A percentile compares a stretch with the other conserved stretches of the same genome.
Evolutionary conservation across 2,888 invertebrate genomes (phyloP).

Genomic region (Pseudeuparius sepicola): DNA sequence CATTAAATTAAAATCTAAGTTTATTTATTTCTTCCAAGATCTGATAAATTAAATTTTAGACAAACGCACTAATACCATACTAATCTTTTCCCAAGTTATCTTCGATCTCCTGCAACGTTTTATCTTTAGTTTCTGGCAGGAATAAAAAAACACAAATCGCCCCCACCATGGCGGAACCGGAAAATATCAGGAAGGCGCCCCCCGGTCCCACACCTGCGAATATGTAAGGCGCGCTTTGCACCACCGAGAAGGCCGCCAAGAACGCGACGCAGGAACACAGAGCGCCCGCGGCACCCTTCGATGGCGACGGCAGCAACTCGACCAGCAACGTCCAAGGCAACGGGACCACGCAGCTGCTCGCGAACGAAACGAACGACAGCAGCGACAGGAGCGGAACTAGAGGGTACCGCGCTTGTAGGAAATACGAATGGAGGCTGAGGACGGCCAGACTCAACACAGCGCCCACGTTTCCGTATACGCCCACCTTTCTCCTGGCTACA

Average conservation of each 20-base stretch:
- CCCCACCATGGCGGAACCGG: conserved; percentile 47
- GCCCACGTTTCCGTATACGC: conserved; percentile 52
- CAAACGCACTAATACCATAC: no score
- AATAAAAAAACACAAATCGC: conserved; percentile 48
- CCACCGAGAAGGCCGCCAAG: conserved; percentile 52
- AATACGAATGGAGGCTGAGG: conserved; percentile 22
- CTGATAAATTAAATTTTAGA: no score
- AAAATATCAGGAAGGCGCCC: conserved; percentile 55
- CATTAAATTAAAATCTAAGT: no score
- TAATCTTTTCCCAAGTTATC: no score
- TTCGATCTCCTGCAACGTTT: conserved; percentile 58
- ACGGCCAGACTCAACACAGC: conserved; percentile 47
- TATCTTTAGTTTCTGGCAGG: conserved; percentile 61
- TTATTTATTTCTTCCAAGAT: no score
- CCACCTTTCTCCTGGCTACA: conserved; percentile 56
- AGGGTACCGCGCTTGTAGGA: no score
- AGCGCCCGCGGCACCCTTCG: conserved; percentile 55
- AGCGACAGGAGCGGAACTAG: conserved; percentile 33
- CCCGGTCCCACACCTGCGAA: conserved; percentile 47
- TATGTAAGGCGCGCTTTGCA: conserved; percentile 57
- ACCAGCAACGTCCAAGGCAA: conserved; percentile 68
- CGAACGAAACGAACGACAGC: conserved; percentile 48
- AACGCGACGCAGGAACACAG: conserved; percentile 56
- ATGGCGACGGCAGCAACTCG: conserved; percentile 51
- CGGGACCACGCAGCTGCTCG: conserved; percentile 41